Evolutionary conservation across 2,888 invertebrate species (phyloP).

Genomic region (Phania funesta): DNA sequence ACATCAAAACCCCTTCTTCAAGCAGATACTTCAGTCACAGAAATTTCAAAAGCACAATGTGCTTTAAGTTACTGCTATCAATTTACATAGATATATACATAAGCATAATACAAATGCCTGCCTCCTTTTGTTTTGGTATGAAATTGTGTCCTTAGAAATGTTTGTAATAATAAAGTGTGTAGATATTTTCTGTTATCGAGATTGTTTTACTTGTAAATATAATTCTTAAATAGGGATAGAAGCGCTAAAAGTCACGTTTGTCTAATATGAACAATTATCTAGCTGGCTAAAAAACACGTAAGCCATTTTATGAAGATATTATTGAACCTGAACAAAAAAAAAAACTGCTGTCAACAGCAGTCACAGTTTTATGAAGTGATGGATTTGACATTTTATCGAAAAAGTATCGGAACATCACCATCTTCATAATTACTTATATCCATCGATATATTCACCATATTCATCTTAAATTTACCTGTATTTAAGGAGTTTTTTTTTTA

Average conservation of each 20-base stretch:
- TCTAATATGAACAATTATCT: constrained; percentile 5
- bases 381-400: too few relatives aligned
- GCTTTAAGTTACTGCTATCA: too few relatives aligned
- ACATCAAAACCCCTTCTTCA: background rate
- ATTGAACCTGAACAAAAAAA: constrained; percentile 4
- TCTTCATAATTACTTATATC: too few relatives aligned
- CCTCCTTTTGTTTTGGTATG: background rate
- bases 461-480: too few relatives aligned
- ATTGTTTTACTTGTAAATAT: background rate
- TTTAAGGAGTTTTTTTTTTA: too few relatives aligned
- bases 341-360: too few relatives aligned
- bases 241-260: constrained; percentile 59
- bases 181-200: too few relatives aligned
- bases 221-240: background rate
- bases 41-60: background rate
- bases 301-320: background rate
- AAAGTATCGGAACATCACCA: too few relatives aligned
- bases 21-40: background rate
- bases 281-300: constrained; percentile 2
- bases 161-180: background rate
- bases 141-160: background rate
- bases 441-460: too few relatives aligned
- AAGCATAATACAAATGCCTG: too few relatives aligned
- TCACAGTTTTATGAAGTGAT: too few relatives aligned
- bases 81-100: too few relatives aligned